Conservation (phyloP, 2,113 vertebrate genomes). For the Oreocharis arfaki region DNA sequence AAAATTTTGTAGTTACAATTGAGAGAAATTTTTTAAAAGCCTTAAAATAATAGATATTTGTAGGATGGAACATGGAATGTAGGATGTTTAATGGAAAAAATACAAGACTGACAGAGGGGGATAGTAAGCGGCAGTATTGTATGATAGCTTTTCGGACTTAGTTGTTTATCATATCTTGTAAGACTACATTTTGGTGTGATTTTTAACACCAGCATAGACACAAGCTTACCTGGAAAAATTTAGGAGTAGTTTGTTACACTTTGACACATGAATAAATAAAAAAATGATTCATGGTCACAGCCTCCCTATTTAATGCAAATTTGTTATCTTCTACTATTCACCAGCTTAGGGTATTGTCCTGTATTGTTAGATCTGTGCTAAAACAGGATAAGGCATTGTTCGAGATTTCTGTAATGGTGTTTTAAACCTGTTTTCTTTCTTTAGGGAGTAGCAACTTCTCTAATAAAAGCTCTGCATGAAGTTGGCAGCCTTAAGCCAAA, state of each 20-base stretch:
- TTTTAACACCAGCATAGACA: background rate
- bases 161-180: background rate
- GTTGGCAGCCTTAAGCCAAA: slow-evolving; percentile 91
- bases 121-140: background rate
- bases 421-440: background rate
- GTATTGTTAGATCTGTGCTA: background rate
- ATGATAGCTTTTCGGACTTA: background rate
- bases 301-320: background rate
- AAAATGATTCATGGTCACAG: background rate
- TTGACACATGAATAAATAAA: background rate
- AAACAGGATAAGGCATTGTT: background rate
- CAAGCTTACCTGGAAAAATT: background rate
- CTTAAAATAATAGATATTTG: background rate
- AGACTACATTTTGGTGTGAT: background rate
- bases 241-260: background rate
- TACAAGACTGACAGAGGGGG: background rate
- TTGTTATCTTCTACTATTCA: background rate
- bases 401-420: background rate
- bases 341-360: background rate
- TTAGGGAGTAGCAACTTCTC: slow-evolving; percentile 82
- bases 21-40: background rate
- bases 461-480: slow-evolving; percentile 91
- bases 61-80: too few species aligned
- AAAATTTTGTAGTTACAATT: background rate
- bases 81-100: background rate